phyloP scores from a whole-genome alignment of 1,140 invertebrate genomes.

The Drosophila grimshawi region DNA sequence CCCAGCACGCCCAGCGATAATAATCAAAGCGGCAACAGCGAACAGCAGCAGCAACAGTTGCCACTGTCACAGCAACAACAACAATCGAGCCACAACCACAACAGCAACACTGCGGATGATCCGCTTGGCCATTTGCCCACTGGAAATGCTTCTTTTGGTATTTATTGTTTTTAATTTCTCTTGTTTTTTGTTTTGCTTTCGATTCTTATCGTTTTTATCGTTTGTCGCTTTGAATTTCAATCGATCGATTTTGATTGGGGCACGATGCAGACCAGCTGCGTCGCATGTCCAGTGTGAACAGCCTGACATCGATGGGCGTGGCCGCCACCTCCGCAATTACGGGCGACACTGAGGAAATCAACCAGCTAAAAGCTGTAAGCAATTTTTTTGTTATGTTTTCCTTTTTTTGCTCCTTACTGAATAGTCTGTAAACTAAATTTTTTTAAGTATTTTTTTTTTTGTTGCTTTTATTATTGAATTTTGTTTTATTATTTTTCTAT shows the following conservation, averaged over 20 bases:
- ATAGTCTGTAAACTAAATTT: background rate
- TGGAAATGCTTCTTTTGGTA: conserved; percentile 82
- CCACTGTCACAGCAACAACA: conserved; percentile 22
- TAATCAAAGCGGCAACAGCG: conserved; percentile 17
- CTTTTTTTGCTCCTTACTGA: conserved; percentile 34
- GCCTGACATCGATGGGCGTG: conserved; percentile 51
- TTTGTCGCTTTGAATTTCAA: conserved; percentile 13
- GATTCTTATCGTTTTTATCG: conserved; percentile 49
- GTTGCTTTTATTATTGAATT: conserved; percentile 1
- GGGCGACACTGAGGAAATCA: conserved; percentile 80
- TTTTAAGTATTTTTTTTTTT: background rate
- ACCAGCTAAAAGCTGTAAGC: conserved; percentile 85
- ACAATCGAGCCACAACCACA: conserved; percentile 12
- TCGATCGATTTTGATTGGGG: conserved; percentile 9
- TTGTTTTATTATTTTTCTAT: background rate
- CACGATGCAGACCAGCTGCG: conserved; percentile 66
- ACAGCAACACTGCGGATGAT: conserved; percentile 54
- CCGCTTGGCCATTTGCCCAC: conserved; percentile 80
- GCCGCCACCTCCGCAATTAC: conserved; percentile 27
- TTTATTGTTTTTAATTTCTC: conserved; percentile 51
- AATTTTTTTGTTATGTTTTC: conserved; percentile 41
- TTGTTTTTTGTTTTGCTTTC: conserved; percentile 27
- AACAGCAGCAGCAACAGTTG: conserved; percentile 25
- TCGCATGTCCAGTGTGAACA: conserved; percentile 75
- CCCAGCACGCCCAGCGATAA: conserved; percentile 7